These are phyloP conservation scores for Drosophila seguyi DNA, from an alignment of 1,140 invertebrate species.

Conservation along the genomic window DNA sequence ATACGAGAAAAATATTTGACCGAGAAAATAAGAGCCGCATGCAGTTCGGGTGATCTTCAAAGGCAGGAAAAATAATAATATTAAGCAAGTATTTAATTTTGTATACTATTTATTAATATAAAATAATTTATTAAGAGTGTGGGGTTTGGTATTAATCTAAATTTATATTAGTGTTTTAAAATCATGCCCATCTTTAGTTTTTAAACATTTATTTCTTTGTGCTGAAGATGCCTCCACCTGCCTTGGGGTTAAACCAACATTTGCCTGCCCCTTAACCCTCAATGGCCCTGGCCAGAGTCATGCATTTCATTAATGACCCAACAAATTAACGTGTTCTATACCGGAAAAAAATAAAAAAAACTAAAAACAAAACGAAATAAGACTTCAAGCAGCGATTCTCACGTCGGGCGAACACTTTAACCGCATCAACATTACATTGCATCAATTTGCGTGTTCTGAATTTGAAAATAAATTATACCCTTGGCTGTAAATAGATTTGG, in stretches of 20 bases:
- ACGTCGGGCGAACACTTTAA: slow-evolving; percentile 18
- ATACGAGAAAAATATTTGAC: slow-evolving; percentile 1
- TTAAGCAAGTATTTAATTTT: too few relatives aligned
- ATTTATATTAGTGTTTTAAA: too few relatives aligned
- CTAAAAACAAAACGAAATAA: slow-evolving; percentile 15
- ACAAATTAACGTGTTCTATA: slow-evolving; percentile 77
- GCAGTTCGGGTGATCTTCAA: slow-evolving; percentile 44
- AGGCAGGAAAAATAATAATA: slow-evolving; percentile 2
- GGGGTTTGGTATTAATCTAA: too few relatives aligned
- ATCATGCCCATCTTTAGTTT: too few relatives aligned
- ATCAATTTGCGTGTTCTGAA: slow-evolving; percentile 68
- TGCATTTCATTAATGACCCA: slow-evolving; percentile 63
- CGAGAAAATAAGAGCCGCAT: slow-evolving; percentile 2
- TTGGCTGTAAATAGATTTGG: background rate
- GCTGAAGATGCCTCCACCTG: background rate
- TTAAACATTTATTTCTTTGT: too few relatives aligned
- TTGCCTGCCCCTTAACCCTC: slow-evolving; percentile 13
- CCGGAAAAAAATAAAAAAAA: slow-evolving; percentile 61
- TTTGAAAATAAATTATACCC: slow-evolving; percentile 49
- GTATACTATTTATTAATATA: too few relatives aligned
- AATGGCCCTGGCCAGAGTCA: slow-evolving; percentile 28
- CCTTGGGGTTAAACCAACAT: slow-evolving; percentile 10
- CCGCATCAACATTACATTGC: slow-evolving; percentile 57
- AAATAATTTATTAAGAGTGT: too few relatives aligned
- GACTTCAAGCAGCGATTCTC: slow-evolving; percentile 13